phyloP scores from a whole-genome alignment of 1,140 invertebrate species.

The Aphidius ervi region DNA sequence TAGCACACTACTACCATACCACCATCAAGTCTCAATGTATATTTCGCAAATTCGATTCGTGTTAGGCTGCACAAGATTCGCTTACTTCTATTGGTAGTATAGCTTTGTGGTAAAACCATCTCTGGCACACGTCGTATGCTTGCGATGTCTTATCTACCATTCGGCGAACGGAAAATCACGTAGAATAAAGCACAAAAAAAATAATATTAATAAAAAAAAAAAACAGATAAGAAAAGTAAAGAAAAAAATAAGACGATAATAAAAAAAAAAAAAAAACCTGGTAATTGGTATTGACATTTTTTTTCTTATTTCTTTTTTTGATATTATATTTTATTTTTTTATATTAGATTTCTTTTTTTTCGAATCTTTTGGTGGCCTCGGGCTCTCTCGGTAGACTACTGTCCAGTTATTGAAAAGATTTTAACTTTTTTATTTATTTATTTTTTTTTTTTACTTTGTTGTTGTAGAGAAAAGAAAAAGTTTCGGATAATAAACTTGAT shows the following conservation, averaged over 20 bases:
- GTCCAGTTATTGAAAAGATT: slow-evolving; percentile 23
- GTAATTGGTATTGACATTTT: slow-evolving; percentile 33
- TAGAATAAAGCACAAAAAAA: slow-evolving; percentile 21
- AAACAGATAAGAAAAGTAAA: slow-evolving; percentile 2
- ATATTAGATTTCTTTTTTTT: slow-evolving; percentile 1
- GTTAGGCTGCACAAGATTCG: no score
- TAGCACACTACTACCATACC: background rate
- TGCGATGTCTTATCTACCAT: no score
- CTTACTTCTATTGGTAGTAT: no score
- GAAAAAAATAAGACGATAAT: slow-evolving; percentile 12
- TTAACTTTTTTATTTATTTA: slow-evolving; percentile 14
- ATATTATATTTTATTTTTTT: no score
- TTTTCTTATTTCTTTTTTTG: background rate
- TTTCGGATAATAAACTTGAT: slow-evolving; percentile 9
- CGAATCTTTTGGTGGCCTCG: slow-evolving; percentile 18
- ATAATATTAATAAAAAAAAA: slow-evolving; percentile 9
- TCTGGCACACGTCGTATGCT: slow-evolving; percentile 5
- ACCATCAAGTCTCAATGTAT: slow-evolving; percentile 14
- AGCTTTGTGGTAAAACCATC: background rate
- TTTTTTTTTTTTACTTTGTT: no score
- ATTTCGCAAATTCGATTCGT: slow-evolving; percentile 21
- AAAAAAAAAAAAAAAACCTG: slow-evolving; percentile 23
- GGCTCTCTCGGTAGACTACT: background rate
- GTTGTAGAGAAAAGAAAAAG: background rate
- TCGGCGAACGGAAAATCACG: slow-evolving; percentile 32